These are phyloP conservation scores for Acanthurus lineatus DNA, from an alignment of 2,797 vertebrate species.

Conservation along the genomic window DNA sequence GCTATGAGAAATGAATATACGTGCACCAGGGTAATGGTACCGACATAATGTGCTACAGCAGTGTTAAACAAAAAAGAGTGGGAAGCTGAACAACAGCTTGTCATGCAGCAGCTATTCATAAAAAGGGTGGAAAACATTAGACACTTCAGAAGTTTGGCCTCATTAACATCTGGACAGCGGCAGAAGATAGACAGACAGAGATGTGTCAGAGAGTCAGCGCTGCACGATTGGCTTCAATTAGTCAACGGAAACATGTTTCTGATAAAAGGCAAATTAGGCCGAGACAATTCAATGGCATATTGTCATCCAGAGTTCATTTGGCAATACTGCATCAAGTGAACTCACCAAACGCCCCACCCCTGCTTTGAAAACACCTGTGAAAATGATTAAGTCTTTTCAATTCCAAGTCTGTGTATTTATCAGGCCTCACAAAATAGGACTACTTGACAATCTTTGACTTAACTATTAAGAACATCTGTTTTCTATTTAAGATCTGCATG, in stretches of 20 bases:
- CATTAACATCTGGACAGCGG: conserved; percentile 59
- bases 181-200: conserved; percentile 57
- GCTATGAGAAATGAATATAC: conserved; percentile 3
- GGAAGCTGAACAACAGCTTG: conserved; percentile 46
- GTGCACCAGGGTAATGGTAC: neutral
- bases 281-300: conserved; percentile 44
- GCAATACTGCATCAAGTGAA: conserved; percentile 42
- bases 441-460: conserved; percentile 53
- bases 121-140: conserved; percentile 48
- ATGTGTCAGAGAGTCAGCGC: conserved; percentile 28
- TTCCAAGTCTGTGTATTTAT: conserved; percentile 56
- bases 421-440: conserved; percentile 26
- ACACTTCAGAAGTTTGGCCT: conserved; percentile 59
- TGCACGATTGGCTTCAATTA: conserved; percentile 63
- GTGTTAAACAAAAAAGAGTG: conserved; percentile 12
- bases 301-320: conserved; percentile 64
- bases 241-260: conserved; percentile 55
- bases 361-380: conserved; percentile 64
- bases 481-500: conserved; percentile 37
- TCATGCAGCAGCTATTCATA: conserved; percentile 60
- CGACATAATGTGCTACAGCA: conserved; percentile 17
- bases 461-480: conserved; percentile 61
- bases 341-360: conserved; percentile 49
- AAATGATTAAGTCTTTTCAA: conserved; percentile 59
- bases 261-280: conserved; percentile 55